Base-by-base conservation (phyloP, 2,888 invertebrate species). In the Meiosimyza decipiens region DNA sequence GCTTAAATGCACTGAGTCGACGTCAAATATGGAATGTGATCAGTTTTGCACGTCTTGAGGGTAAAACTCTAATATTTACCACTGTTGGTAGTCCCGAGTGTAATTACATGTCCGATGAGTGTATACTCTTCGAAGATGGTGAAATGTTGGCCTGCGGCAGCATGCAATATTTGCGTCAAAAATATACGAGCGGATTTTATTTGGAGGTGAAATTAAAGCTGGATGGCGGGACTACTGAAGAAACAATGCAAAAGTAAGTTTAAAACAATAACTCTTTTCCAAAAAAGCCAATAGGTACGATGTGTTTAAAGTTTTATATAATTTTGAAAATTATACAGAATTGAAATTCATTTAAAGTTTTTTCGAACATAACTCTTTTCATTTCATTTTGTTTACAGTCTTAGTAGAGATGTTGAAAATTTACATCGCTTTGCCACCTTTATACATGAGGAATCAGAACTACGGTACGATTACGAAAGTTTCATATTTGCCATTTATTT, bases 81-180 rank as follows among this genome's bases (percentile, higher is more conserved):
- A 94, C 94, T 67, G 93, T 92, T 85, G 93, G 93, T 84, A 93
- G 94, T 91, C 91, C 92, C 81, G 95, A 95, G 86, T 94, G 94
- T 86, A 94, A 94, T 87, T 92, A 92, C 57, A 88, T 95, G 9
- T 94, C 94, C 83, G 92, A 93, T 16, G 88, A 93, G 28, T 88
- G 94, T 77, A 91, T 93, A 63, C 91, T 94, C 70, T 93, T 94
- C 92, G 93, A 93, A 77, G 91, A 92, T 80, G 94, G 94, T 1
- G 89, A 90, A 77, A 92, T 94, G 85, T 89, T 91, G 79, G 93
- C 92, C 74, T 88, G 92, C 52, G 94, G 94, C 67, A 91, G 92
- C 33, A 90, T 92, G 74, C 92, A 93, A 75, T 91, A 93, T 82
- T 87, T 95, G 71, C 94, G 94, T 80, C 90, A 90, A 79, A 94